Evolutionary conservation across 1,140 invertebrate genomes (phyloP), one percentile per base, ranked within the genome.

Genomic region (Brachystomella parvula): DNA sequence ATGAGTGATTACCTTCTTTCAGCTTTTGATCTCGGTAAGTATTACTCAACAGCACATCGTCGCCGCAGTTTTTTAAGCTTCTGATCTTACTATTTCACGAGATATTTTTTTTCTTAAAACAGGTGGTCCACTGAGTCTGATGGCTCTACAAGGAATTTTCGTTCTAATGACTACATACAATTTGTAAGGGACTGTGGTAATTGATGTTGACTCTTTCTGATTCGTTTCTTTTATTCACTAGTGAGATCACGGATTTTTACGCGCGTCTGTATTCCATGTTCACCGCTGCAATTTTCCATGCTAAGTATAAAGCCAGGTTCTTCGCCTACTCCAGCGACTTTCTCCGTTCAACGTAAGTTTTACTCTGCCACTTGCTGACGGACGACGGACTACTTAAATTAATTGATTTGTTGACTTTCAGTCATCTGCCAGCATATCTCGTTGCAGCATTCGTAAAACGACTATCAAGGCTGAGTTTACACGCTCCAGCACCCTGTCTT

Each of bases 381-480:
- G 31, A 63, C 66, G 31, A 32, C 28, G 62, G 53, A 21, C 61
- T 53, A 63, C 57, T 49, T 57, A 3, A 35, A 35, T 9, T 65
- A 21, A 29, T n/a, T n/a, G n/a, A n/a, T n/a, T n/a, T n/a, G 24
- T 29, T 9, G n/a, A n/a, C 73, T 79, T 81, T 28, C 76, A 92
- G 90, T 0, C 92, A 97, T 82, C 81, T 98, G 66, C 92, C 94
- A 0, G 89, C 94, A 75, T 86, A 87, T 70, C 77, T 97, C 62
- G 92, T 96, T 9, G 95, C 92, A 0, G 90, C 94, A 2, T 98
- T 98, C 80, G 86, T 86, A 2, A 98, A 98, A 79, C 85, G 89
- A 63, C 78, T 96, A 44, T 84, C 92, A 0, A 84, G 94, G 12
- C 79, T 98, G 39, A 84, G 87, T 17, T 79, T 98, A 2, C 80